Percentiles rank a stretch among this genome's conserved stretches.
Evolutionary conservation across 2,888 invertebrate species (phyloP).

Genomic region (Platycheirus rosarum): DNA sequence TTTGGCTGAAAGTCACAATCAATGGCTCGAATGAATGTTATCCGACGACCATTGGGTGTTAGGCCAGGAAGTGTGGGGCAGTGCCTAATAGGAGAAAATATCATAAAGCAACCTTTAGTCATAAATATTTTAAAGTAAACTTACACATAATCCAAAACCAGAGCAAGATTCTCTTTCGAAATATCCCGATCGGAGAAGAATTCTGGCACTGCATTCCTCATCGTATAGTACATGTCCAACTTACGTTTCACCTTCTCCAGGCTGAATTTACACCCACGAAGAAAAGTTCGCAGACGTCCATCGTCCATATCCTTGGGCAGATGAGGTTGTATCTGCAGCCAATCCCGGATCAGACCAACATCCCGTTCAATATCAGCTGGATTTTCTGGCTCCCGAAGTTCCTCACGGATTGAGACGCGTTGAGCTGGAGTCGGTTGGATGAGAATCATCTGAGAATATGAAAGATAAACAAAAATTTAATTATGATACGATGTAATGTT

Average conservation of each 20-base stretch:
- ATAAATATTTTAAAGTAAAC: constrained; percentile 79
- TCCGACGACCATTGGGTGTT: constrained; percentile 90
- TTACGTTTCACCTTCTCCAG: constrained; percentile 93
- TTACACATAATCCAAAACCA: constrained; percentile 88
- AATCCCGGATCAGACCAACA: constrained; percentile 86
- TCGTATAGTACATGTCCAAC: constrained; percentile 94
- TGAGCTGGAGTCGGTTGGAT: constrained; percentile 87
- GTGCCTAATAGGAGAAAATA: constrained; percentile 83
- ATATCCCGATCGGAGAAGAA: constrained; percentile 91
- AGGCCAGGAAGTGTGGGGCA: constrained; percentile 92
- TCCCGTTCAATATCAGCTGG: constrained; percentile 85
- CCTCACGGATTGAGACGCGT: constrained; percentile 87
- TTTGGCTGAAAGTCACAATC: constrained; percentile 88
- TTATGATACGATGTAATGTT: constrained; percentile 2
- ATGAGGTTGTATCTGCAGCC: constrained; percentile 87
- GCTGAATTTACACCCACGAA: constrained; percentile 93
- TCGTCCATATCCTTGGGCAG: constrained; percentile 89
- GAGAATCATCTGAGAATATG: constrained; percentile 83
- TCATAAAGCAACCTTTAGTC: not conserved
- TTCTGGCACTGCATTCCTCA: constrained; percentile 91
- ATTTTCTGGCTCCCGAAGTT: constrained; percentile 86
- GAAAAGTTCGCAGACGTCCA: constrained; percentile 90
- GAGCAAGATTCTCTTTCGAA: constrained; percentile 87
- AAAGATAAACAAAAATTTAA: not conserved
- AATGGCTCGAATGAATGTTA: constrained; percentile 88